Base-by-base conservation (phyloP, 2,113 vertebrate genomes). In the Ia io region DNA sequence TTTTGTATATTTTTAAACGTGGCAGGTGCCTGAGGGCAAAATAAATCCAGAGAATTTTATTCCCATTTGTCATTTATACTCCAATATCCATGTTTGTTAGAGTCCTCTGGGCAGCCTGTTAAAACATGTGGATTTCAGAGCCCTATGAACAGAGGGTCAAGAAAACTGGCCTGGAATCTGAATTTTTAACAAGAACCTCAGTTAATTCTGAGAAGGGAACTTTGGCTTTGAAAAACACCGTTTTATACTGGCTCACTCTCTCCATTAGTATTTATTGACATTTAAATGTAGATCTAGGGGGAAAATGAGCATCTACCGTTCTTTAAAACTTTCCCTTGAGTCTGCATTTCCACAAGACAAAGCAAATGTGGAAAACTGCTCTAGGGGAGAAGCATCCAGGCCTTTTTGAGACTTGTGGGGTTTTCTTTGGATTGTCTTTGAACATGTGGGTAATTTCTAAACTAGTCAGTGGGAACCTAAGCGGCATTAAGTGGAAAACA, bases 291-390 rank as follows among this genome's bases (percentile, higher is more conserved):
- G 93, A 96, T 93, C 71, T 88, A 85, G 69, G 9, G 2, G 40
- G 9, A 17, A 8, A 69, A 76, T 35, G 17, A 78, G 7, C 28
- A 25, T 63, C 37, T 56, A 78, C 85, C 40, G 16, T 53, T 70
- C 70, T 92, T 92, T 69, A 83, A 44, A 91, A 83, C 22, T 95
- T 95, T n/a, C 76, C 77, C 91, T 93, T 84, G 79, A 82, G 35
- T 73, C 51, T 90, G 13, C 28, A 56, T 89, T 95, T 94, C 49
- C 71, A 70, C 5, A 17, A 90, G 77, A 91, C 73, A 47, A 82
- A 80, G 49, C 51, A 44, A 82, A 91, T 78, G 63, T 95, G 94
- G 86, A 93, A 91, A 97, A 91, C 25, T 63, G 89, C 79, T 84
- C 51, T 42, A 93, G 84, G 77, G 91, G 25, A 87, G 59, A 93